These are phyloP conservation scores for Pempheris klunzingeri DNA, from an alignment of 2,797 vertebrate species.

Conservation along the genomic window DNA sequence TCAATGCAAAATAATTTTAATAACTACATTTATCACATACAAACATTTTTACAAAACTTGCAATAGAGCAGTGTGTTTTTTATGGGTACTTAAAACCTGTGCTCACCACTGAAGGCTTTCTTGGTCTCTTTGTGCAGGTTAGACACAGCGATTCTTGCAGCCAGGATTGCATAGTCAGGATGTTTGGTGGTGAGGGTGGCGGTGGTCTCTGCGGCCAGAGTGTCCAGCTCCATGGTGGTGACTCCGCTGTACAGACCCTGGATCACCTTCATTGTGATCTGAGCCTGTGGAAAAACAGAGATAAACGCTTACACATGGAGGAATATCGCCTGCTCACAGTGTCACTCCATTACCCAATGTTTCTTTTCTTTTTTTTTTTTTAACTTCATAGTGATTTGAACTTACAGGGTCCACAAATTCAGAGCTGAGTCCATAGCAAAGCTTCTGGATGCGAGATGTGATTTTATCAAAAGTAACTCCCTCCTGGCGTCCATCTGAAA, in stretches of 20 bases:
- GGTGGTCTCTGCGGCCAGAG: conserved; percentile 93
- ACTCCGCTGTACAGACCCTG: conserved; percentile 96
- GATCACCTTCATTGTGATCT: conserved; percentile 98
- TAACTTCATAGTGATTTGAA: conserved; percentile 1
- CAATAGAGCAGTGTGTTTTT: not conserved
- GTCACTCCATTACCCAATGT: not conserved
- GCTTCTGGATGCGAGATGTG: conserved; percentile 96
- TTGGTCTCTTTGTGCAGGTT: conserved; percentile 98
- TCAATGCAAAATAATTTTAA: not conserved
- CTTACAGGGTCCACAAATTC: conserved; percentile 94
- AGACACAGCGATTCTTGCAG: conserved; percentile 94
- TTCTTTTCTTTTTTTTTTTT: not conserved
- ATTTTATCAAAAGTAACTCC: conserved; percentile 98
- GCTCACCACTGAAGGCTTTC: conserved; percentile 92
- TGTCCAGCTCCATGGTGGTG: conserved; percentile 95
- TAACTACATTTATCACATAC: not conserved
- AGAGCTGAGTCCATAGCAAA: conserved; percentile 95
- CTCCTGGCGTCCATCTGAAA: conserved; percentile 93
- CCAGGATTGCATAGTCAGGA: conserved; percentile 95
- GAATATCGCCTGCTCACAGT: not conserved
- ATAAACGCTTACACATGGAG: not conserved
- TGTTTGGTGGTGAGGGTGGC: conserved; percentile 97
- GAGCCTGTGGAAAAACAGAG: conserved; percentile 72
- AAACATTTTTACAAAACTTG: not conserved
- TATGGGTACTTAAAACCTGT: not conserved